Base-by-base conservation (phyloP, 2,797 vertebrate species). In the Oophaga sylvatica region DNA sequence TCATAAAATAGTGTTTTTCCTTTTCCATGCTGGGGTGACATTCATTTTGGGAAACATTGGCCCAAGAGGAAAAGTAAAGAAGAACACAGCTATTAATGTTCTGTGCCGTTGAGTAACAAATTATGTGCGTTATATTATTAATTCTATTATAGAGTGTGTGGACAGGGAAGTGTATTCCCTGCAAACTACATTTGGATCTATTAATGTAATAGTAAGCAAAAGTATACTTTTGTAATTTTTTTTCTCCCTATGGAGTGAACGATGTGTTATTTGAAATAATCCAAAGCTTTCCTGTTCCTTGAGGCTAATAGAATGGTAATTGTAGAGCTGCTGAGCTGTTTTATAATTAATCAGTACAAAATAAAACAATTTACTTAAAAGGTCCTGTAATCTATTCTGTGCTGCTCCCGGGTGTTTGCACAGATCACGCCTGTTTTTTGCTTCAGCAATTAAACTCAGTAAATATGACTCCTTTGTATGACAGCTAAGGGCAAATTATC, bases 361-460 rank as follows among this genome's bases (percentile, higher is more conserved):
- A 62, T 48, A 71, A 62, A 31, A 83, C 87, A 87, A 78, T 87
- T 26, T 60, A 16, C 31, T 71, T 29, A 53, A 41, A 68, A 77
- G 56, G 26, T n/a, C 8, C 59, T 87, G 26, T 57, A 78, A 83
- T 75, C 75, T 11, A 84, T 88, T 65, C 22, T 83, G 17, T n/a
- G 41, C 26, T 41, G 86, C 86, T 48, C n/a, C 41, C 31, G 45
- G 79, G 71, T 67, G 45, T 78, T 6, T 78, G 86, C 26, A 63
- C 59, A n/a, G 57, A 65, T 73, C 82, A 71, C 10, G 57, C 26
- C 53, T 71, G 67, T 56, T 87, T 87, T 75, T 81, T 78, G 53
- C 65, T 84, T 84, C 17, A 56, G n/a, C 81, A 88, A 80, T 80
- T 88, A 84, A 80, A 26, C 77, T 41, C 22, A 71, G 57, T 88